Evolutionary conservation across 2,113 vertebrate species (phyloP).

Genomic region (Ceyx margarethae): DNA sequence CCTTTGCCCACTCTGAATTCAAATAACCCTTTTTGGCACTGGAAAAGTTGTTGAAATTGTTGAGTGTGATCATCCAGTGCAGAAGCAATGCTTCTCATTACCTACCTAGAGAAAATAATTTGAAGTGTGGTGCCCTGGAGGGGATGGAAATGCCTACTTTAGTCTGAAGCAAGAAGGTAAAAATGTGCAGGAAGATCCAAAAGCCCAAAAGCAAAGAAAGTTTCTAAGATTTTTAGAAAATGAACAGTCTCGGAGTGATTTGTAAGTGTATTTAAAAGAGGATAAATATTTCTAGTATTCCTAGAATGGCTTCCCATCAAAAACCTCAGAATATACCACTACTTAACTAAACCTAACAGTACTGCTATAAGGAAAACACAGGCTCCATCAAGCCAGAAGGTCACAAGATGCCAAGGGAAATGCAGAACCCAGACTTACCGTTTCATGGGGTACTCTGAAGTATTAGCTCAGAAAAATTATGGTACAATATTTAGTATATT

Average conservation of each 20-base stretch:
- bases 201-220: background rate
- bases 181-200: background rate
- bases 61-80: background rate
- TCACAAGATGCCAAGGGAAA: background rate
- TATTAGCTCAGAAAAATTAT: background rate
- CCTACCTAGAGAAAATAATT: background rate
- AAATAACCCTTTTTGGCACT: background rate
- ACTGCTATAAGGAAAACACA: background rate
- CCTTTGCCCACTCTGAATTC: background rate
- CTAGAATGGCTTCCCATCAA: background rate
- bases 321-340: background rate
- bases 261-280: background rate
- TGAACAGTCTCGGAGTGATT: background rate
- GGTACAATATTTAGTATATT: background rate
- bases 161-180: background rate
- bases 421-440: background rate
- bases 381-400: background rate
- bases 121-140: background rate
- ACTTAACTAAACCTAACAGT: background rate
- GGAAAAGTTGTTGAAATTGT: background rate
- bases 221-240: background rate
- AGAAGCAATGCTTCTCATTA: background rate
- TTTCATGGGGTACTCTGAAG: background rate
- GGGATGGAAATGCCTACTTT: background rate
- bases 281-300: background rate